Evolutionary conservation across 2,113 vertebrate genomes (phyloP).

Genomic region (Gobius niger): DNA sequence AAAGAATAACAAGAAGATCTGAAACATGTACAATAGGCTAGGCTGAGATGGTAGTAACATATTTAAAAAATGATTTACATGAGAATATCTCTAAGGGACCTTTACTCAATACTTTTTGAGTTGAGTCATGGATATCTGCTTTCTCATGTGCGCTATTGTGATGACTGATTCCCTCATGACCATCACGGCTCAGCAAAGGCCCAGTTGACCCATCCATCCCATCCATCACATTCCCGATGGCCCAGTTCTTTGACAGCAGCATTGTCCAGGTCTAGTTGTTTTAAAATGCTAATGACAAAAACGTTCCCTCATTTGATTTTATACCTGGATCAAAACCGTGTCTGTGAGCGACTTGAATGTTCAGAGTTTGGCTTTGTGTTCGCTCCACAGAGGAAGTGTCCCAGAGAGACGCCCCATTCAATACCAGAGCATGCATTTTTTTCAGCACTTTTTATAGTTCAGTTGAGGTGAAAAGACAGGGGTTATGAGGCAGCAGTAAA

Average conservation of each 20-base stretch:
- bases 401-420: background rate
- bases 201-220: background rate
- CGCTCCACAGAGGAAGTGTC: background rate
- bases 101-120: too few species aligned
- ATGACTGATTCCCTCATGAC: conserved; percentile 7
- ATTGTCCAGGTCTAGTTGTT: background rate
- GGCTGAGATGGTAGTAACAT: too few species aligned
- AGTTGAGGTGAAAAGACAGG: background rate
- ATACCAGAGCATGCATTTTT: conserved; percentile 6
- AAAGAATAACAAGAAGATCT: conserved; percentile 38
- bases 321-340: conserved; percentile 7
- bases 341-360: conserved; percentile 2
- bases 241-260: conserved; percentile 2
- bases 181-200: background rate
- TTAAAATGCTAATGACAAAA: background rate
- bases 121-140: too few species aligned
- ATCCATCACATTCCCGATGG: background rate
- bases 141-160: background rate
- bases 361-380: background rate
- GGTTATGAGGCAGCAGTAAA: background rate
- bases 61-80: background rate
- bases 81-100: too few species aligned
- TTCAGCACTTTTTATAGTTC: conserved; percentile 1
- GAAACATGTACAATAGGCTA: too few species aligned
- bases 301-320: background rate